phyloP scores from a whole-genome alignment of 1,140 invertebrate genomes.

The Drosophila lowei region DNA sequence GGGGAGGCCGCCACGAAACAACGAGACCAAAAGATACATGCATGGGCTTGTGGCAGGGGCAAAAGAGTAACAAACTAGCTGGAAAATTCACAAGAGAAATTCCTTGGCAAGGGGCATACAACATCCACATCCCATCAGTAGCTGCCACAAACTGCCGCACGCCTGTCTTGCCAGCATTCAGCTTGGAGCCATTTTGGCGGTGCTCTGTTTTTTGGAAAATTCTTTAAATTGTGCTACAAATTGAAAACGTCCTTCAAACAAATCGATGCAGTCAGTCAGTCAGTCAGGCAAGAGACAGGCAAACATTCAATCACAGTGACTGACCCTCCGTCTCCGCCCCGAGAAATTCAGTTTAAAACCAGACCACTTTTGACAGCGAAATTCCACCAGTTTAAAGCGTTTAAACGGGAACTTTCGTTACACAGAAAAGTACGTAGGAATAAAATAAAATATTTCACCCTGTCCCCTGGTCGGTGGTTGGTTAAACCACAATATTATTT shows the following conservation, averaged over 20 bases:
- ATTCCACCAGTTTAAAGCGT: constrained; percentile 28
- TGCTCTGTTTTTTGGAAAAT: constrained; percentile 44
- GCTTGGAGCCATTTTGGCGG: constrained; percentile 3
- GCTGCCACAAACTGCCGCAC: constrained; percentile 47
- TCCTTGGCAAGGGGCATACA: constrained; percentile 35
- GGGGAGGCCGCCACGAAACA: too few relatives aligned
- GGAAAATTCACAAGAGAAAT: constrained; percentile 67
- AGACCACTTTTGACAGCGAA: constrained; percentile 8
- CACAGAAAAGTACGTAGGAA: constrained; percentile 1
- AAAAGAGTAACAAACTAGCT: constrained; percentile 55
- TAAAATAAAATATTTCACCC: constrained; percentile 11
- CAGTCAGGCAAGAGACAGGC: constrained; percentile 7
- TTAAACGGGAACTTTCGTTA: constrained; percentile 9
- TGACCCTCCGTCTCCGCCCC: constrained; percentile 1
- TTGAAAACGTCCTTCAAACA: constrained; percentile 44
- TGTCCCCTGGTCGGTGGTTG: constrained; percentile 26
- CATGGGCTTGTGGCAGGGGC: constrained; percentile 16
- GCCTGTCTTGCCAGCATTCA: constrained; percentile 17
- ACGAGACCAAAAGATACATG: constrained; percentile 15
- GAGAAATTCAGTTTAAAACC: constrained; percentile 20
- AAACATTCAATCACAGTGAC: constrained; percentile 42
- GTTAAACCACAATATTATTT: constrained; percentile 69
- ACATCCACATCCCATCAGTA: constrained; percentile 12
- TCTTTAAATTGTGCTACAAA: constrained; percentile 63
- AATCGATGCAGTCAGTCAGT: constrained; percentile 39